Evolutionary conservation across 2,888 invertebrate species (phyloP).

Genomic region (Drosophila paramelanica): DNA sequence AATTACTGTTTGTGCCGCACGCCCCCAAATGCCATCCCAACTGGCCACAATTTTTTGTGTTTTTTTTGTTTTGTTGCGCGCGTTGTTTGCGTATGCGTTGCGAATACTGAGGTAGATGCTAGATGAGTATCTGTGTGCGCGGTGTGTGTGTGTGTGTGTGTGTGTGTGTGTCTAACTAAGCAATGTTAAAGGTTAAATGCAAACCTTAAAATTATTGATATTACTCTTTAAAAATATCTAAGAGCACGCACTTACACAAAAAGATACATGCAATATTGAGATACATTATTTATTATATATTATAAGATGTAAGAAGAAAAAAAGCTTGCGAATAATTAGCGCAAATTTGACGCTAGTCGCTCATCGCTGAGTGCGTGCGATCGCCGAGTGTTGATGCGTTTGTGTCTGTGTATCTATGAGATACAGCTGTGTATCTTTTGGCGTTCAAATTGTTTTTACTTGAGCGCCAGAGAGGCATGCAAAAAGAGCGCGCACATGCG

Average conservation of each 20-base stretch:
- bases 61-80: constrained; percentile 8
- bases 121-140: constrained; percentile 38
- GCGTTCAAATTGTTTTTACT: constrained; percentile 57
- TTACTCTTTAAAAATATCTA: constrained; percentile 39
- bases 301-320: background rate
- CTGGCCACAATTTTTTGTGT: constrained; percentile 19
- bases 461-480: constrained; percentile 29
- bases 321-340: constrained; percentile 78
- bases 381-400: constrained; percentile 28
- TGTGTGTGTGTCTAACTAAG: constrained; percentile 23
- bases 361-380: constrained; percentile 65
- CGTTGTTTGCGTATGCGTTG: constrained; percentile 65
- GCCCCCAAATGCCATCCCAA: constrained; percentile 16
- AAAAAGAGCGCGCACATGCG: constrained; percentile 8
- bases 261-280: background rate
- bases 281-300: constrained; percentile 6
- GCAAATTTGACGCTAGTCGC: constrained; percentile 72
- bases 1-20: constrained; percentile 70
- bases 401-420: constrained; percentile 45
- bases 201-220: constrained; percentile 37
- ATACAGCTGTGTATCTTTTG: constrained; percentile 61
- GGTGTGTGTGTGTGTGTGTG: constrained; percentile 10
- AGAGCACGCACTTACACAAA: constrained; percentile 29
- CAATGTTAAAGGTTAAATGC: constrained; percentile 67
- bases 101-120: constrained; percentile 50